Evolutionary conservation across 2,888 invertebrate species (phyloP), one percentile per base, ranked within the genome.

Genomic region (Tenthredo amoena): DNA sequence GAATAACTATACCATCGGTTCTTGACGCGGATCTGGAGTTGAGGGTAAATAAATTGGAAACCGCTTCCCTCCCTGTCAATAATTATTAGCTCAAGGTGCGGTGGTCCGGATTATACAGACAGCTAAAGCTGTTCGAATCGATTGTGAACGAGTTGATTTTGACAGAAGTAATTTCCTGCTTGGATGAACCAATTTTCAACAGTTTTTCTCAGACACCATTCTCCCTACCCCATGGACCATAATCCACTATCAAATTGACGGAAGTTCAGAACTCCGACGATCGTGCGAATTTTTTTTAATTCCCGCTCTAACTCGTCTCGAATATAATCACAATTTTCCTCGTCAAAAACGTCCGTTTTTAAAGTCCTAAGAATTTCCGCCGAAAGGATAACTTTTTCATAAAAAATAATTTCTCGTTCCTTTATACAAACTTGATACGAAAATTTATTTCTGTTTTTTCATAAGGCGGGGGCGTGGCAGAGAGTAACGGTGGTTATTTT

Each of bases 11-110:
- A 74, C 43, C 74, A 21, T 34, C 15, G 72, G n/a, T 72, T 50
- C 77, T 55, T 55, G 15, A 55, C 18, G 12, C 31, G 55, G 50
- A 77, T 77, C 31, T 77, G 77, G 55, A 50, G 9, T 77, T 77
- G 47, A 50, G 6, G n/a, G 55, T 47, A 40, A 77, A 55, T 77
- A 77, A 77, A 50, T 55, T 50, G 47, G 77, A 26, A 26, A 31
- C 6, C 31, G 15, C 9, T 21, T 43, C 77, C 34, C 50, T 31
- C 77, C 50, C 26, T 34, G 34, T 68, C 68, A 68, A 68, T 68
- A 68, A 34, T 18, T 68, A 34, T 68, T 68, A 34, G 31, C 68
- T 34, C 31, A 34, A 68, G 18, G 18, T 68, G 68, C 15, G 68
- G 34, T 62, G 21, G 26, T 21, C 26, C 62, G 62, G 2, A 62